Percentiles rank a stretch among this genome's conserved stretches.
Conservation (phyloP, 2,888 invertebrate species). For the Scelioninae gen. 1 region DNA sequence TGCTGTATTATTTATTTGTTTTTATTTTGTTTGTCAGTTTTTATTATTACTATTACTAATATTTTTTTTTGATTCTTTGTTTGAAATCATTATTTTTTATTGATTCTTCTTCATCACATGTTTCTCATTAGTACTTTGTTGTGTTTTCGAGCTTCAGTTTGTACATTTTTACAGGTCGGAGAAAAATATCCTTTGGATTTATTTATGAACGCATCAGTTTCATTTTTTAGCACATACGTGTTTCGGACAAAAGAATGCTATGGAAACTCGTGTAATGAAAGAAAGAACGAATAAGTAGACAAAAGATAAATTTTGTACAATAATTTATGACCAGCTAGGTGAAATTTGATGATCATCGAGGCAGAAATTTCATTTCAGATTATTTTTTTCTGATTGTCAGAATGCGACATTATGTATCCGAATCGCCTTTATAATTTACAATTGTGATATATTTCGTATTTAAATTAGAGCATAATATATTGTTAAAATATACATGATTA, state of each 20-base stretch:
- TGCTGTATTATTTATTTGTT: neutral
- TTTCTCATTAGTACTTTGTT: constrained; percentile 1
- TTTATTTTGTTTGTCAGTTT: constrained; percentile 3
- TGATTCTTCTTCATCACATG: too few relatives aligned
- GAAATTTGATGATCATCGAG: constrained; percentile 39
- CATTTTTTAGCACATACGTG: constrained; percentile 13
- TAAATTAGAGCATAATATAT: too few relatives aligned
- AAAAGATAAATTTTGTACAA: constrained; percentile 34
- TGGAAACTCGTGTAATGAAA: constrained; percentile 22
- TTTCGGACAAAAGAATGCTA: constrained; percentile 25
- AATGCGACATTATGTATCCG: too few relatives aligned
- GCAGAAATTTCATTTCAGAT: constrained; percentile 20
- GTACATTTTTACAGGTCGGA: neutral
- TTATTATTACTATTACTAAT: too few relatives aligned
- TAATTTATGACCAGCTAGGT: constrained; percentile 36
- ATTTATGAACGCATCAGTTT: constrained; percentile 33
- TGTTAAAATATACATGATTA: too few relatives aligned
- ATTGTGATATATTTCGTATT: too few relatives aligned
- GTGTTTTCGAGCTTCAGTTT: neutral
- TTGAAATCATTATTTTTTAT: too few relatives aligned
- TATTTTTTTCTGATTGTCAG: neutral
- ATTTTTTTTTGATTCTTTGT: too few relatives aligned
- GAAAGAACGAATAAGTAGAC: constrained; percentile 33
- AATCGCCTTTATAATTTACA: too few relatives aligned
- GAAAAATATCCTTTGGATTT: constrained; percentile 17